phyloP scores from a whole-genome alignment of 30 jellyfish, hydroid and myxozoan genomes.

The Pelagia noctiluca region DNA sequence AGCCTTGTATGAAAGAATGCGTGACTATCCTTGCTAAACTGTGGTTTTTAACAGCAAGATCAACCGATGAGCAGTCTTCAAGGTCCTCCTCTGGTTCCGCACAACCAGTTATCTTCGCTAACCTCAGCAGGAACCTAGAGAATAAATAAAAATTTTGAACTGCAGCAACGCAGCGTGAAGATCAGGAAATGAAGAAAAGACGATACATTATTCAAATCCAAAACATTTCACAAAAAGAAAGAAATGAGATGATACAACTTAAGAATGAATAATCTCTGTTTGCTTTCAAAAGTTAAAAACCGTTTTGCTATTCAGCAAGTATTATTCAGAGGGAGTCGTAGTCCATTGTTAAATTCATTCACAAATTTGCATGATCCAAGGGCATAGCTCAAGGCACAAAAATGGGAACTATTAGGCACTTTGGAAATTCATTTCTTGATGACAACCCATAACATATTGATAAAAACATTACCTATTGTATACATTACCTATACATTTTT shows the following conservation, averaged over 20 bases:
- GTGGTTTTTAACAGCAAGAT: conserved; percentile 56
- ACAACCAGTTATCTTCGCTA: conserved; percentile 36
- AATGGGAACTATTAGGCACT: too few species aligned
- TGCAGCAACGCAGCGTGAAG: not conserved
- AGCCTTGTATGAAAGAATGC: conserved; percentile 6
- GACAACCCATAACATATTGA: too few species aligned
- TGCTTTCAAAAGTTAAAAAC: not conserved
- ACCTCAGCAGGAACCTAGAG: conserved; percentile 46
- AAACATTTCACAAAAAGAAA: not conserved
- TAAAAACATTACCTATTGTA: too few species aligned
- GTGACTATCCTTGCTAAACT: conserved; percentile 44
- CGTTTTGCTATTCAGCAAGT: not conserved
- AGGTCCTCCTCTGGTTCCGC: not conserved
- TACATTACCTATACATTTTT: too few species aligned
- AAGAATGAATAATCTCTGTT: not conserved
- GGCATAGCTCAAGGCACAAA: too few species aligned
- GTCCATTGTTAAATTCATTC: too few species aligned
- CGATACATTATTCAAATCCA: not conserved
- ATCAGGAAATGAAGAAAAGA: not conserved
- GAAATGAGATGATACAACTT: not conserved
- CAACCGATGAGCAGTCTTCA: conserved; percentile 31
- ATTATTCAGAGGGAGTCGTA: too few species aligned
- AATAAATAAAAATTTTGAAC: not conserved
- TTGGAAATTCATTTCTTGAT: too few species aligned
- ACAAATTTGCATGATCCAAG: too few species aligned